Evolutionary conservation across 2,113 vertebrate genomes (phyloP).

Genomic region (Okapia johnstoni): DNA sequence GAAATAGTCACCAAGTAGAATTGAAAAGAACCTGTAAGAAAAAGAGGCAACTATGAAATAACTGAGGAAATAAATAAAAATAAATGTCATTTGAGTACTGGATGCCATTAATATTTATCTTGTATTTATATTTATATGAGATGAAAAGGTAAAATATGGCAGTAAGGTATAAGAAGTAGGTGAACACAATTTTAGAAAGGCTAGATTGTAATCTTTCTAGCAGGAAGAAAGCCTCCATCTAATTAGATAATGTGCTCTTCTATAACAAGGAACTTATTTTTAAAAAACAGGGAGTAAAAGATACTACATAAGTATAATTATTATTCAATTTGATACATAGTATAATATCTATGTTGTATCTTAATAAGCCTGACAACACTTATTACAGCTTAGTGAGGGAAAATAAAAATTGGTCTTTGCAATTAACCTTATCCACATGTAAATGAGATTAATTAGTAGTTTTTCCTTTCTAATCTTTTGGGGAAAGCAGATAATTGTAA

Average conservation of each 20-base stretch:
- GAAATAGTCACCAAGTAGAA: background rate
- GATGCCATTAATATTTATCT: background rate
- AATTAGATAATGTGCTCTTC: background rate
- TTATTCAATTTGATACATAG: slow-evolving; percentile 58
- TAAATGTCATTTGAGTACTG: background rate
- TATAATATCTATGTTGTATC: slow-evolving; percentile 35
- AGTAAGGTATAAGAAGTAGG: background rate
- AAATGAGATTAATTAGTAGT: slow-evolving; percentile 79
- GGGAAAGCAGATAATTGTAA: slow-evolving; percentile 75
- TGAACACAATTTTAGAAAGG: background rate
- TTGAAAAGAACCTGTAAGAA: background rate
- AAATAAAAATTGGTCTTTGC: slow-evolving; percentile 65
- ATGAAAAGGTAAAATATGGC: background rate
- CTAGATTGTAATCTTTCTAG: background rate
- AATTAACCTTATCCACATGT: slow-evolving; percentile 73
- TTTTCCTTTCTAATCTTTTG: slow-evolving; percentile 76
- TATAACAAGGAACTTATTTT: slow-evolving; percentile 40
- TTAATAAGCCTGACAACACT: slow-evolving; percentile 35
- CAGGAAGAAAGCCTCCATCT: background rate
- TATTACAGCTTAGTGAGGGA: slow-evolving; percentile 55
- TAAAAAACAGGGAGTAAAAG: background rate
- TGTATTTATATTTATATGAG: background rate
- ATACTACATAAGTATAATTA: slow-evolving; percentile 52
- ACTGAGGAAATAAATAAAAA: background rate
- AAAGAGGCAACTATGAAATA: background rate